Conservation (phyloP, 2,113 vertebrate genomes). For the Phaethon lepturus region DNA sequence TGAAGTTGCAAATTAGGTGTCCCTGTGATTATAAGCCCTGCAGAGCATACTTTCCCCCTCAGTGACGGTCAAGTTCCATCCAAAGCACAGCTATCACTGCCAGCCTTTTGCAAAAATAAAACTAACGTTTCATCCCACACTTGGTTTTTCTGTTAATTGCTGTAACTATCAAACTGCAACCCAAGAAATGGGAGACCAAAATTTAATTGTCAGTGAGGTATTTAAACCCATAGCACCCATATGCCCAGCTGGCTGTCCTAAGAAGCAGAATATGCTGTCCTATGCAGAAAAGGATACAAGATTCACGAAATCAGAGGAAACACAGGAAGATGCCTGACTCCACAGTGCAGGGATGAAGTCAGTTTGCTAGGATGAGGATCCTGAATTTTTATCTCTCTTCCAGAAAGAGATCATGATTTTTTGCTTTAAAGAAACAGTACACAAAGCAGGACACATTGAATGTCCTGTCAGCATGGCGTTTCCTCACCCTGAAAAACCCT, state of each 20-base stretch:
- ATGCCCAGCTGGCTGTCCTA: not conserved
- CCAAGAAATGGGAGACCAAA: not conserved
- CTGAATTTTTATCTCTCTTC: not conserved
- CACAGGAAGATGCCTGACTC: not conserved
- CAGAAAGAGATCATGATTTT: not conserved
- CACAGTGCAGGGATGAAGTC: not conserved
- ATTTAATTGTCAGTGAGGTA: not conserved
- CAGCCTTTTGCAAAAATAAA: not conserved
- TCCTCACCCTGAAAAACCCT: not conserved
- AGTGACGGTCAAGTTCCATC: not conserved
- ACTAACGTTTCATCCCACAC: not conserved
- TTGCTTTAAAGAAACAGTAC: not conserved
- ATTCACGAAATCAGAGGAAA: not conserved
- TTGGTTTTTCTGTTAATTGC: not conserved
- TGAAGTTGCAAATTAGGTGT: not conserved
- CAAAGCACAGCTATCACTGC: not conserved
- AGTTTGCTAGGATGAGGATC: not conserved
- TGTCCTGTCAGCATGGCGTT: fast-evolving
- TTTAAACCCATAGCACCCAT: not conserved
- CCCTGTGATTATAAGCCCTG: not conserved
- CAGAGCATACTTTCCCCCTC: not conserved
- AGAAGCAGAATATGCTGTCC: not conserved
- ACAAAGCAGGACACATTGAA: not conserved
- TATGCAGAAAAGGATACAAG: not conserved
- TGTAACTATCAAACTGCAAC: not conserved